Base-by-base conservation (phyloP, 2,797 vertebrate genomes). In the Choloepus didactylus region DNA sequence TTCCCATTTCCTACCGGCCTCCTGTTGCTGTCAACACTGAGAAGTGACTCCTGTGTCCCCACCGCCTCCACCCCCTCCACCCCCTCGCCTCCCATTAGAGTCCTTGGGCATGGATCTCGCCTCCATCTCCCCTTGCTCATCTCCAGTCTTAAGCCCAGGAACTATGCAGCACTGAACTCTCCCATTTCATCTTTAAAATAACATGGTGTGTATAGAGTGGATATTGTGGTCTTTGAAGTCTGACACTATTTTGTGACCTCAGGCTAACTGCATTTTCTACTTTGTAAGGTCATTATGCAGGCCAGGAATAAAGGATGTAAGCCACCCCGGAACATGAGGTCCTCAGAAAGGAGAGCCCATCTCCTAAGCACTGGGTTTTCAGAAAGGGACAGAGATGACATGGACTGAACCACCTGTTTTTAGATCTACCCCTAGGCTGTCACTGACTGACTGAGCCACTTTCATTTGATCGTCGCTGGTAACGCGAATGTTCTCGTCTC, bases 41-140 rank as follows among this genome's bases (percentile, higher is more conserved):
- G 35, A 54, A 21, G 31, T 0, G 5, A 59, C 15, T 41, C 49
- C 70, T 35, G 35, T 35, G 35, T 35, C 35, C 35, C 35, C 35
- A 35, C 16, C 27, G 10, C 19, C 2, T 19, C 51, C 4, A 25
- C 27, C 18, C 10, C 9, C 15, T 6, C 27, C 4, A 3, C 0
- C 54, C 29, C 6, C 29, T 49, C 12, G 4, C 66, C 46, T 81
- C 49, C 29, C 31, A 5, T 23, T 49, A 19, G 16, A 29, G 15
- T 29, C 23, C 3, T 59, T 31, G 49, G 16, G 6, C 1, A 4
- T 4, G n/a, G 4, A 25, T 27, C 12, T 14, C 35, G 0, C 2
- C 69, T 3, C 62, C 0, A 2, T 9, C 12, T 9, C 41, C 35
- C 10, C 23, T 4, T 5, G 1, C 19, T 29, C 3, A 3, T 6